Evolutionary conservation across 2,797 vertebrate species (phyloP), one percentile per base, ranked within the genome.

Genomic region (Macropodus opercularis): DNA sequence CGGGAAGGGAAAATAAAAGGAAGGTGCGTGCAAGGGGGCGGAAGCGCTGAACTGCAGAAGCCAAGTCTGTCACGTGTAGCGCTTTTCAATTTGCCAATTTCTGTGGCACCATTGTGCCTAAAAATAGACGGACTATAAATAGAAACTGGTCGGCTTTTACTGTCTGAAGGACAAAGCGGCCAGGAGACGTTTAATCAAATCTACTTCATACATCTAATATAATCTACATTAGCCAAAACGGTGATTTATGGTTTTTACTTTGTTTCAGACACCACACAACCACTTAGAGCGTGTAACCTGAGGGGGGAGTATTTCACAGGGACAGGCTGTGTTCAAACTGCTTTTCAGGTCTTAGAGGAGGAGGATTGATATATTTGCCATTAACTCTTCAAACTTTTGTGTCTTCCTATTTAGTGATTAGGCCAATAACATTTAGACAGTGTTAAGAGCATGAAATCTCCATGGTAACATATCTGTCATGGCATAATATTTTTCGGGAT

Each of bases 31-130:
- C 6, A 34, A 46, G 61, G 40, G 48, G 54, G 66, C 8, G 8
- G 44, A 40, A 50, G 57, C 63, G 40, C 53, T 10, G 49, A 58
- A 22, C 52, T 59, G 34, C 58, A 36, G 56, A 76, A 38, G 80
- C 70, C 17, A 29, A 74, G 66, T 63, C 64, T 34, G 69, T 76
- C 86, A 87, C 83, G 83, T 88, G 88, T 44, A 5, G 63, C 3
- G 35, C 66, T 72, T 84, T 79, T 78, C 60, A 76, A 79, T 79
- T 80, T 79, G 93, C 93, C 57, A 96, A 95, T 89, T 95, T 95
- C 7, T 95, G 93, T 59, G 95, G 94, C 3, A 96, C 95, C 22
- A 89, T 94, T 23, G 95, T 93, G 73, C 94, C 93, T 76, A 98
- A 98, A 90, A 98, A 97, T 87, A 94, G 93, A 72, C 3, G 0